phyloP scores from a whole-genome alignment of 2,113 vertebrate genomes.

The Passer montanus region DNA sequence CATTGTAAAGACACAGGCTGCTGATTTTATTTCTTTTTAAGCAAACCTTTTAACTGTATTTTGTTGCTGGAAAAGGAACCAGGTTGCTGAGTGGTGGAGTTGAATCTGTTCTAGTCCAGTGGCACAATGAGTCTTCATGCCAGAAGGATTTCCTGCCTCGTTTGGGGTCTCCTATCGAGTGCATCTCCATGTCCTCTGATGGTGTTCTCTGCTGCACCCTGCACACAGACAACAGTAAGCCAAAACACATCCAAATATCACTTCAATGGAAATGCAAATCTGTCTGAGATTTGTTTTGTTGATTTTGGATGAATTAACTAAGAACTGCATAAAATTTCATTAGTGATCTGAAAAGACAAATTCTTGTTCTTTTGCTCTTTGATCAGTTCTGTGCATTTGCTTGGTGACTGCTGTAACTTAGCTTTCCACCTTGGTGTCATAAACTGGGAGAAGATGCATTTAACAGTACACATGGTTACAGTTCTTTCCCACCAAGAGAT shows the following conservation, averaged over 20 bases:
- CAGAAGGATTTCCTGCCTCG: conserved; percentile 91
- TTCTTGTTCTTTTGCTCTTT: background rate
- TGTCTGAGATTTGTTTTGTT: background rate
- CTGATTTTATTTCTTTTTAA: background rate
- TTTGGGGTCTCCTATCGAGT: conserved; percentile 86
- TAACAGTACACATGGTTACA: background rate
- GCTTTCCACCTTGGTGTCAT: background rate
- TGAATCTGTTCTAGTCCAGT: conserved; percentile 92
- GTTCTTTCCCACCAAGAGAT: background rate
- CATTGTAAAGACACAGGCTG: background rate
- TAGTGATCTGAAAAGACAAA: background rate
- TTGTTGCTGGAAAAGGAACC: conserved; percentile 75
- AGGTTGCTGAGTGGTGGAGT: conserved; percentile 89
- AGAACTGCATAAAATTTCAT: background rate
- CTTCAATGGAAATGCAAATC: background rate
- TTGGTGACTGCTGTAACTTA: background rate
- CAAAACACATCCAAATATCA: background rate
- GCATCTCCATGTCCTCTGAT: conserved; percentile 82
- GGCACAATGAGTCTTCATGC: conserved; percentile 79
- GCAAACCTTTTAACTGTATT: background rate
- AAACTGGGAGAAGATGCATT: background rate
- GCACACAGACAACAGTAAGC: conserved; percentile 94
- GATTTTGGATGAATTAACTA: background rate
- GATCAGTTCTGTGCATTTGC: background rate
- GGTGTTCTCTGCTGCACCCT: conserved; percentile 85